These are phyloP conservation scores for Upupa epops DNA, from an alignment of 2,113 vertebrate genomes.

Conservation along the genomic window DNA sequence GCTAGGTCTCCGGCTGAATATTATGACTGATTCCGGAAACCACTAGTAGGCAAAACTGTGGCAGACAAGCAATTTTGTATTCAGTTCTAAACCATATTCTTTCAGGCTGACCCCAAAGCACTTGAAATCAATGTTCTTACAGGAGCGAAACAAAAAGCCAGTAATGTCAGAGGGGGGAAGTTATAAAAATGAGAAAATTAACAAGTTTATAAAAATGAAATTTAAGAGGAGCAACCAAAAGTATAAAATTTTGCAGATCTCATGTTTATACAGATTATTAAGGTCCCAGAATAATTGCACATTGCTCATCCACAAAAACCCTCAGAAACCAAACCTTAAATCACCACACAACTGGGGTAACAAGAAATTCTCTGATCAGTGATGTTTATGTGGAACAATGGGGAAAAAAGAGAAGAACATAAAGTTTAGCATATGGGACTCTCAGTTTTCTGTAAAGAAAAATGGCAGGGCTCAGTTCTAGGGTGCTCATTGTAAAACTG, in stretches of 20 bases:
- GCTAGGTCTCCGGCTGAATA: neutral
- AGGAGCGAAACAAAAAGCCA: neutral
- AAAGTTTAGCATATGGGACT: neutral
- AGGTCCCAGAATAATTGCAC: constrained; percentile 23
- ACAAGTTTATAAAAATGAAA: constrained; percentile 37
- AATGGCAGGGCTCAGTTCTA: neutral
- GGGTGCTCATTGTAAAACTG: neutral
- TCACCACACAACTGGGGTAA: constrained; percentile 42
- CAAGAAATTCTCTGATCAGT: neutral
- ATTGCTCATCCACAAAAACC: neutral
- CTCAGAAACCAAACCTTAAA: constrained; percentile 17
- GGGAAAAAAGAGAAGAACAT: neutral
- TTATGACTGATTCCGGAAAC: neutral
- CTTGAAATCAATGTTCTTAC: neutral
- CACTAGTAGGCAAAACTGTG: neutral
- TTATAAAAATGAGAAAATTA: constrained; percentile 30
- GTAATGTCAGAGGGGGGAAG: neutral
- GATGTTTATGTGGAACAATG: neutral
- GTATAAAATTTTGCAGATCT: neutral
- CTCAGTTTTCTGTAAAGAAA: neutral
- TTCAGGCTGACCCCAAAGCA: neutral
- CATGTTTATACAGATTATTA: neutral
- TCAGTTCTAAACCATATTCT: neutral
- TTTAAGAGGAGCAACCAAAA: constrained; percentile 30
- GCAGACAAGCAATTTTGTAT: neutral